Evolutionary conservation across 2,888 invertebrate species (phyloP), one percentile per base, ranked within the genome.

Genomic region (Tenthredo distinguenda): DNA sequence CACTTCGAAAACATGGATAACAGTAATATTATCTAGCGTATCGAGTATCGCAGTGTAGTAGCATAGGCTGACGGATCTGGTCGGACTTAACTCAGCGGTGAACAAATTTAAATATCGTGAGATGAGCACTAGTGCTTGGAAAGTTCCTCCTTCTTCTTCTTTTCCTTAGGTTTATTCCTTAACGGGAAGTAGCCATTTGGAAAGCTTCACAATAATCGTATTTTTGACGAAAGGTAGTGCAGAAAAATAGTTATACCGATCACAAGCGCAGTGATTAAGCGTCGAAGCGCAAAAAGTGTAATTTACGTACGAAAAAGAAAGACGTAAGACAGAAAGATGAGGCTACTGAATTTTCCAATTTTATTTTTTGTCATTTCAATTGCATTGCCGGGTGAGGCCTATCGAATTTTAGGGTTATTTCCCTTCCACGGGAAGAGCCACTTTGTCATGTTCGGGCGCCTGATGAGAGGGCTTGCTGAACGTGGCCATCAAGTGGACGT

Each of bases 401-500:
- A 62, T 21, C 26, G 62, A 62, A 62, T 62, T 62, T 62, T 62
- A 26, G 62, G 62, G 10, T 10, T 62, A 2, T 62, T 62, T 26
- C 62, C 62, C 26, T 21, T 26, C 10, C 0, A 62, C 4, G 62
- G 62, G 18, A 62, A 62, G 26, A 62, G 62, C 5, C 62, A 62
- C 62, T 62, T 62, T 62, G 62, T 21, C 21, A 62, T 62, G 62
- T 62, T 62, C 12, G 62, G 26, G 10, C 62, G 62, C 10, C 21
- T 62, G 26, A 62, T 62, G 62, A 62, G 26, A 62, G 62, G 62
- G 4, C 62, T 62, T 26, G 62, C 62, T 26, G 62, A 62, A 62
- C 62, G 62, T 62, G 62, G 62, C 62, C 62, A 62, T 12, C 62
- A 12, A 62, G 62, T 62, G 62, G 62, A 62, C 26, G 62, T 62